Evolutionary conservation across 1,140 invertebrate species (phyloP), one percentile per base, ranked within the genome.

Genomic region (Drosophila sechellia): DNA sequence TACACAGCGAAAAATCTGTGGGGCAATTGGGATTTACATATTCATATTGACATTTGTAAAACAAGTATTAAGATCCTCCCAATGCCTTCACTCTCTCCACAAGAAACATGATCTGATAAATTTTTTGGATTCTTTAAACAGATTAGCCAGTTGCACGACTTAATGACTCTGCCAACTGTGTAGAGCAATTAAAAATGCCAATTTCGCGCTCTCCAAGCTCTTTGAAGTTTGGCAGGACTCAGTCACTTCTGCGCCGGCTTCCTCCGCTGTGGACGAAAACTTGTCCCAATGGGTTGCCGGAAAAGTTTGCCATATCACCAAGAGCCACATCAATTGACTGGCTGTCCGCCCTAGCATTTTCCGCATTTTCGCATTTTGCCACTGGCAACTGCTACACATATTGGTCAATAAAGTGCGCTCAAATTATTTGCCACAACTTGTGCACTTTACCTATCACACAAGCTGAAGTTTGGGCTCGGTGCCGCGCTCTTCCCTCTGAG

Each of bases 321-420:
- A 70, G 65, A 42, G 42, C 50, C 50, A 70, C 63, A 68, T 70
- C 49, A 55, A 68, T 70, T 68, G 63, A 37, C 40, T 39, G 49
- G 35, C 58, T 42, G 43, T 49, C 65, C 31, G 43, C 8, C 12
- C 11, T 5, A 17, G 43, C 5, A 40, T 48, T 64, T 42, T 13
- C 27, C 20, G 10, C 45, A 25, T 8, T 59, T 48, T 35, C 13
- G 13, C 45, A 25, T 8, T 58, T 48, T 35, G 11, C 58, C 43
- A 54, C 46, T 72, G 42, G 42, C 72, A 65, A 64, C 55, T 65
- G 73, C 74, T 55, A 25, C 81, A 55, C 79, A 69, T 76, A 86
- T 87, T 87, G 81, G 75, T 78, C 79, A 83, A 86, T 87, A 86
- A 86, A 86, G 83, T 81, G 61, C 66, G 74, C 83, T 70, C 60